Conservation (phyloP, 35 echinoderm and acorn worm species). For the Nesometra sesokonis region DNA sequence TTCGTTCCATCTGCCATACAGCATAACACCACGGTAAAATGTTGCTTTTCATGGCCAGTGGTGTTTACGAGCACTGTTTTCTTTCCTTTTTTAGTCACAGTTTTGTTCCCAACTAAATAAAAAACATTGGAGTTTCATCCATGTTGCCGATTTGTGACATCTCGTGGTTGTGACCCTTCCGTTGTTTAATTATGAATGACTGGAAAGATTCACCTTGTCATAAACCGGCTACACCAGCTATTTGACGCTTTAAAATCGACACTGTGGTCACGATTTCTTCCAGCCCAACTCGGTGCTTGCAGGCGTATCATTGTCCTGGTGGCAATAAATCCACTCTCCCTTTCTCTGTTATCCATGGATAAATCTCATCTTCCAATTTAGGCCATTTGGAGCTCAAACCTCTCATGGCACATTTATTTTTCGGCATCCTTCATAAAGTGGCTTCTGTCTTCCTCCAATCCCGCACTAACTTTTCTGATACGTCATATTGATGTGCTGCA, state of each 20-base stretch:
- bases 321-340: no score
- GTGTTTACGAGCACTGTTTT: not conserved
- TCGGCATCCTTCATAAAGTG: no score
- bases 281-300: no score
- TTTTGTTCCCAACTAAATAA: not conserved
- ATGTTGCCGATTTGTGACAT: not conserved
- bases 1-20: conserved; percentile 2
- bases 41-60: conserved; percentile 9
- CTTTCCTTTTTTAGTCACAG: not conserved
- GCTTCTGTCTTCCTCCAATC: no score
- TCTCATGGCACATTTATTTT: no score
- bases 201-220: not conserved
- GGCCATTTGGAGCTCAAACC: no score
- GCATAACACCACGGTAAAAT: not conserved
- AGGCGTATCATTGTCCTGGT: no score
- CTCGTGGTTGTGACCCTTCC: not conserved
- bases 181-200: not conserved
- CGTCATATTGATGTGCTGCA: no score
- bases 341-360: no score
- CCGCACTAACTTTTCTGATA: no score
- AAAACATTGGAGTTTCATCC: conserved; percentile 4
- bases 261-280: no score
- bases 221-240: not conserved
- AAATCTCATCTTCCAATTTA: no score
- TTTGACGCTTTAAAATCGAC: not conserved